These are phyloP conservation scores for Cancer borealis DNA, from an alignment of 2,888 invertebrate species.

Conservation along the genomic window DNA sequence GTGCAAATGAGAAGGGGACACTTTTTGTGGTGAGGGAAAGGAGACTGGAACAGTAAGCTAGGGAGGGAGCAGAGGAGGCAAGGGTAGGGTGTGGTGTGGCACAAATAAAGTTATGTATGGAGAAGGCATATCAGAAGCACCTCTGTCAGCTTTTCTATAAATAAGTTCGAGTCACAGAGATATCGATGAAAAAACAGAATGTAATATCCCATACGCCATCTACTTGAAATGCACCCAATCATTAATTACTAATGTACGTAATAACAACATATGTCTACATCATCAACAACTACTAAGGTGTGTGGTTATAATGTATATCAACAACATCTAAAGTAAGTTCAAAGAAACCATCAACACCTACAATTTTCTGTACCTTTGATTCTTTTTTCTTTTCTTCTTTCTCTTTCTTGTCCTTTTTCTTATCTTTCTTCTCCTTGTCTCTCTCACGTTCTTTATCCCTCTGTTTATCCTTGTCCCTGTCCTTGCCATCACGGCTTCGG, in stretches of 20 bases:
- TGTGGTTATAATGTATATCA: background rate
- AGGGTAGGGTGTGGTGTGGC: background rate
- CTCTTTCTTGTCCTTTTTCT: slow-evolving; percentile 46
- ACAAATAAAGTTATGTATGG: too few relatives aligned
- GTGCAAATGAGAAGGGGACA: background rate
- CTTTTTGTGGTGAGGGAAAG: background rate
- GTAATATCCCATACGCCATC: too few relatives aligned
- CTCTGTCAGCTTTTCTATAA: too few relatives aligned
- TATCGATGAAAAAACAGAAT: too few relatives aligned
- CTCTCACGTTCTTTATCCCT: slow-evolving; percentile 40
- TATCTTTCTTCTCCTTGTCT: slow-evolving; percentile 28
- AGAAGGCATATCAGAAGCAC: too few relatives aligned
- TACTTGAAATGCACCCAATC: too few relatives aligned
- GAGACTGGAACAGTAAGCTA: background rate
- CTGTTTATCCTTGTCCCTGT: slow-evolving; percentile 48
- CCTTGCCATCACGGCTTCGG: slow-evolving; percentile 65
- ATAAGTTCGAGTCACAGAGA: too few relatives aligned
- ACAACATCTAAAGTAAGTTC: background rate
- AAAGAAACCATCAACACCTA: background rate
- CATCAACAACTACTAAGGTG: background rate
- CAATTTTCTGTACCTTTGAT: slow-evolving; percentile 46
- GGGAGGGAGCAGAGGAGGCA: background rate
- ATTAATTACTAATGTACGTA: background rate
- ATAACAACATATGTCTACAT: background rate
- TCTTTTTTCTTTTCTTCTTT: slow-evolving; percentile 59